Conservation (phyloP, 2,113 vertebrate genomes). For the Chauna torquata region DNA sequence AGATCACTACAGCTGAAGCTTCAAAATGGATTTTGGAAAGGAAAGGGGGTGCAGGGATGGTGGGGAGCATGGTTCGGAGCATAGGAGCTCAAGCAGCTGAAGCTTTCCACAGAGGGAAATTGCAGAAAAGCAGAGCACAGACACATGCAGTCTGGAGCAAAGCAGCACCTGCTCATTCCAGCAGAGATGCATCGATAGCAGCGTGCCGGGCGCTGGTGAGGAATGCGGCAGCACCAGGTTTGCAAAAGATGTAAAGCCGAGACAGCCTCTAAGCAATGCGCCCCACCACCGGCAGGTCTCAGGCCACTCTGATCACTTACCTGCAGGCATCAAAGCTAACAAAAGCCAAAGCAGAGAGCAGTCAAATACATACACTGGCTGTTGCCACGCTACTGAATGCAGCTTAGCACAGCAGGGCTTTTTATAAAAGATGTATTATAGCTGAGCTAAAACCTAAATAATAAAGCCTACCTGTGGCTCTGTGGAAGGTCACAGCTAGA, state of each 20-base stretch:
- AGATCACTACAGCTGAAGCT: neutral
- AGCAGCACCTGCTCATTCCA: neutral
- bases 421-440: neutral
- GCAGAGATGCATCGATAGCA: accelerated
- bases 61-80: accelerated
- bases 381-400: neutral
- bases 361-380: neutral
- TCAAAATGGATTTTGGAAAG: neutral
- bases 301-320: neutral
- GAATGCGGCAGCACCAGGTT: neutral
- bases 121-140: neutral
- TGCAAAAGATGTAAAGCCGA: neutral
- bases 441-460: slow-evolving; percentile 11
- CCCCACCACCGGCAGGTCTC: neutral
- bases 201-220: accelerated
- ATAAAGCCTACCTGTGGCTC: neutral
- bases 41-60: neutral
- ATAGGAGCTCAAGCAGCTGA: neutral
- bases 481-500: neutral
- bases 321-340: neutral
- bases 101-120: neutral
- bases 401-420: neutral
- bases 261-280: accelerated
- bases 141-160: neutral
- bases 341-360: neutral